Evolutionary conservation across 2,888 invertebrate species (phyloP).

Genomic region (Clusia tigrina): DNA sequence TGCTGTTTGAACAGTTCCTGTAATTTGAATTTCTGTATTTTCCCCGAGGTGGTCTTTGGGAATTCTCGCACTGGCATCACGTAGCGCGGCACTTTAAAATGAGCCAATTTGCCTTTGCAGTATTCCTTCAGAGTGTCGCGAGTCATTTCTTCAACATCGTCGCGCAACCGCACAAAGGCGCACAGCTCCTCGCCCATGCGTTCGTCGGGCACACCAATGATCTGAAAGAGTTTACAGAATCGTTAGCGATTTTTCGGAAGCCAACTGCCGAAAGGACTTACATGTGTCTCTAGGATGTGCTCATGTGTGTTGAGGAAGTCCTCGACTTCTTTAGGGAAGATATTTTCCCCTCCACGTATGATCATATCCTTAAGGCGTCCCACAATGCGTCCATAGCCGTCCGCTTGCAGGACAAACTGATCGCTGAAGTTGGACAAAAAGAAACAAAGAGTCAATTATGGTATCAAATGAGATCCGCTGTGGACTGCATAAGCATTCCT

Average conservation of each 20-base stretch:
- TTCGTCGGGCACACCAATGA: slow-evolving; percentile 74
- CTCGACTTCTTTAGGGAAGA: slow-evolving; percentile 83
- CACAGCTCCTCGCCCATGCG: slow-evolving; percentile 78
- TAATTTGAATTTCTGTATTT: slow-evolving; percentile 76
- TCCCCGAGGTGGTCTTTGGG: slow-evolving; percentile 82
- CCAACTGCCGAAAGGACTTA: slow-evolving; percentile 49
- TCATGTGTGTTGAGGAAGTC: slow-evolving; percentile 75
- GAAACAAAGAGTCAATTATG: not conserved
- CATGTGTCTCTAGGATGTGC: slow-evolving; percentile 73
- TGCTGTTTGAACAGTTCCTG: slow-evolving; percentile 53
- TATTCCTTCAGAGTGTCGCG: slow-evolving; percentile 69
- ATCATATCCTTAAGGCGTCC: slow-evolving; percentile 81
- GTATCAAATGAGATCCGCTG: not conserved
- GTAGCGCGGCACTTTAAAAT: slow-evolving; percentile 81
- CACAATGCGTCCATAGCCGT: slow-evolving; percentile 74
- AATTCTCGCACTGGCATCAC: slow-evolving; percentile 72
- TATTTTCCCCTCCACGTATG: slow-evolving; percentile 83
- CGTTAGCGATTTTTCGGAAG: not conserved
- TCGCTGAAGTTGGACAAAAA: slow-evolving; percentile 44
- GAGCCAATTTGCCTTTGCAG: slow-evolving; percentile 75
- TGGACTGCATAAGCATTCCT: not conserved
- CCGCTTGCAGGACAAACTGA: slow-evolving; percentile 70
- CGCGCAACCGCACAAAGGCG: slow-evolving; percentile 69
- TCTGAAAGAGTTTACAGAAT: slow-evolving; percentile 56
- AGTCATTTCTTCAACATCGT: slow-evolving; percentile 53